Conservation (phyloP, 2,113 vertebrate species). For the Manacus vitellinus region DNA sequence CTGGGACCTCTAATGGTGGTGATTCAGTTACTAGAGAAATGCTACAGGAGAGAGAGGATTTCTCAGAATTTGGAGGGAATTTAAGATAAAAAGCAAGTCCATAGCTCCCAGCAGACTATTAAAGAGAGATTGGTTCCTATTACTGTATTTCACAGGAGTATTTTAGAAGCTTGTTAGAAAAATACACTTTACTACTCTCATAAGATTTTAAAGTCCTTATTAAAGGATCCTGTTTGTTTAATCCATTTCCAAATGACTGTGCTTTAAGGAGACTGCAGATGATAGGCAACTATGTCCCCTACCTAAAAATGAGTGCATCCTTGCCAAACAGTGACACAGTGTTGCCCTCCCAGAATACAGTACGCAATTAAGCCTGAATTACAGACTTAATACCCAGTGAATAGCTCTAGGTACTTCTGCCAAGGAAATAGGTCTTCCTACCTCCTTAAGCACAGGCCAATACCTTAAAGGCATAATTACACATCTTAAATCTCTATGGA, state of each 20-base stretch:
- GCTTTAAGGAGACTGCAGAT: background rate
- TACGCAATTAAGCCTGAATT: conserved; percentile 8
- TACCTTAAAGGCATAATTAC: background rate
- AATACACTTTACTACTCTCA: background rate
- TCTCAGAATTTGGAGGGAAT: background rate
- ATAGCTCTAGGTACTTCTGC: background rate
- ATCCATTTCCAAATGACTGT: background rate
- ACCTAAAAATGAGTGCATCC: background rate
- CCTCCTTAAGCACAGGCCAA: background rate
- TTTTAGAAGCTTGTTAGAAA: conserved; percentile 10
- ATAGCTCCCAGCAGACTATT: background rate
- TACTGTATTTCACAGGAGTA: background rate
- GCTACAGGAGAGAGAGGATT: background rate
- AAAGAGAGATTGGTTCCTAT: background rate
- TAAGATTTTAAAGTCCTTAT: background rate
- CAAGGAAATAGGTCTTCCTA: background rate
- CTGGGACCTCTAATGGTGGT: background rate
- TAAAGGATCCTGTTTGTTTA: conserved; percentile 23
- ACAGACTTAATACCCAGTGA: background rate
- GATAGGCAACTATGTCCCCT: background rate
- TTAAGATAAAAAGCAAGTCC: background rate
- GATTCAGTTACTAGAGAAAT: background rate
- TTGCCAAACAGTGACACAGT: background rate
- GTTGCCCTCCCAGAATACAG: background rate
- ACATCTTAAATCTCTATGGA: background rate